Evolutionary conservation across 2,113 vertebrate genomes (phyloP), one percentile per base, ranked within the genome.

Genomic region (Crotalus horridus): DNA sequence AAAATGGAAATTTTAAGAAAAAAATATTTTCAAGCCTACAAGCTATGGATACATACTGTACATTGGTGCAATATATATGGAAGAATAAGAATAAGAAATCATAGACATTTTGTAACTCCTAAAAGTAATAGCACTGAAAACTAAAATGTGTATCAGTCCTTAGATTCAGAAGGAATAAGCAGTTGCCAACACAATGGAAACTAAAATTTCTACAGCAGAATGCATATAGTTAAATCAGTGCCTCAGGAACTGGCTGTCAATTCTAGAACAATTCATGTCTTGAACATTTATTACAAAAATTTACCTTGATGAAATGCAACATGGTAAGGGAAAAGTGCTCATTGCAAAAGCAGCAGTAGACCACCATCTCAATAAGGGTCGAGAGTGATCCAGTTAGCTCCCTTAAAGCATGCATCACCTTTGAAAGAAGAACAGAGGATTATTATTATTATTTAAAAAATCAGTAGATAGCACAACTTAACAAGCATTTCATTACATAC

Each of bases 381-480:
- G 98, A 96, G 89, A 99, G 97, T 0, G 99, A 98, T 21, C 99
- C 98, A 0, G 99, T 98, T 74, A 99, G 96, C 97, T 99, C 99
- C 2, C 99, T 98, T 96, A 99, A 97, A 0, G 99, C 99, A 56
- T 99, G 98, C 99, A 99, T 99, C 94, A 99, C 99, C 99, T 99
- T 55, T 1, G 89, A 90, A 91, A 74, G 15, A 64, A 4, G 3
- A 0, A 4, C 12, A 92, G 61, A 33, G 11, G 55, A 59, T 48
- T 26, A 33, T 51, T 24, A 23, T 88, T 88, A 11, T 86, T 85
- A 85, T 15, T 20, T 24, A 61, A 91, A 59, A 46, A 0, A 26
- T 53, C 4, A 53, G 88, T 43, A 1, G 0, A 1, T 46, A 6
- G 15, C 58, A 86, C 46, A 4, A 9, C 1, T 54, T 53, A 69